Conservation (phyloP, 2,888 invertebrate species). For the Electrophaes corylata region DNA sequence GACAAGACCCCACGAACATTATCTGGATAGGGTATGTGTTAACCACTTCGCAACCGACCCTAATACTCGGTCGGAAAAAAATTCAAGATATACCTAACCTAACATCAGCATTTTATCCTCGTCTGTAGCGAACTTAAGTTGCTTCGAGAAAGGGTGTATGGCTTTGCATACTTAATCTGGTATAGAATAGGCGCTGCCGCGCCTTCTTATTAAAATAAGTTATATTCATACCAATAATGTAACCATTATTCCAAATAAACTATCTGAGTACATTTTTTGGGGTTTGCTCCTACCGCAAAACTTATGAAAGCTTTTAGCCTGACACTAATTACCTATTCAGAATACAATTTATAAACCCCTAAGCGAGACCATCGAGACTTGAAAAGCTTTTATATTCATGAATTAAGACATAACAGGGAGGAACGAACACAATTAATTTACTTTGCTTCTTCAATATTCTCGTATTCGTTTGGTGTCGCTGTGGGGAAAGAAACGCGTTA, state of each 20-base stretch:
- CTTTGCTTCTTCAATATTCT: constrained; percentile 11
- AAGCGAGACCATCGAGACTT: constrained; percentile 19
- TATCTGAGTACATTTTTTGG: not conserved
- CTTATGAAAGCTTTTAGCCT: constrained; percentile 16
- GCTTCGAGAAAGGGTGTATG: not conserved
- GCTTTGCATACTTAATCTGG: not conserved
- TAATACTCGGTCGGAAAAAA: no score
- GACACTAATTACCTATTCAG: constrained; percentile 22
- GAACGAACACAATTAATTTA: constrained; percentile 20
- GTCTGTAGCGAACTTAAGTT: not conserved
- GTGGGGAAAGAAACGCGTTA: not conserved
- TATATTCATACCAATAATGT: not conserved
- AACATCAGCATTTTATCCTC: not conserved
- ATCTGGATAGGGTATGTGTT: no score
- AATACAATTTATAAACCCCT: constrained; percentile 22
- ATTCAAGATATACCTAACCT: no score
- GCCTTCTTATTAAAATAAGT: not conserved
- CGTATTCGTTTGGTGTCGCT: constrained; percentile 1
- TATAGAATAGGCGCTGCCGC: not conserved
- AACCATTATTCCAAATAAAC: not conserved
- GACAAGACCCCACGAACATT: no score
- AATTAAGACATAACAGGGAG: constrained; percentile 21
- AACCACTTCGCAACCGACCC: no score
- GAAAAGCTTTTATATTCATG: constrained; percentile 24
- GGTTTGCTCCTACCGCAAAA: constrained; percentile 1